Base-by-base conservation (phyloP, 2,113 vertebrate genomes). In the Oxygymnocypris stewartii region DNA sequence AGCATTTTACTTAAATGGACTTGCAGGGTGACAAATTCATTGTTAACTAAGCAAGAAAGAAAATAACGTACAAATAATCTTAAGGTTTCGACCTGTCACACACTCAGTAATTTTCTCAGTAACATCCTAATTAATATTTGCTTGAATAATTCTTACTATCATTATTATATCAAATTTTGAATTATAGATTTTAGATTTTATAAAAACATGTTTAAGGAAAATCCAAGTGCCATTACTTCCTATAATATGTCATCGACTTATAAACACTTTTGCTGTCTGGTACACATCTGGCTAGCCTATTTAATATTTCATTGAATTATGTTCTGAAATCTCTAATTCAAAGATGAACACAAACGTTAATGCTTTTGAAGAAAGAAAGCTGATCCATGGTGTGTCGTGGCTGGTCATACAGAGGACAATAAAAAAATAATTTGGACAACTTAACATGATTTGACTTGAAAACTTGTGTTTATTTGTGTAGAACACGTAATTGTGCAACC, bases 401-500 rank as follows among this genome's bases (percentile, higher is more conserved):
- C 0, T 65, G 25, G 31, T 16, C 31, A 20, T 18, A 9, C 67
- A 71, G 8, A 59, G 23, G 57, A 59, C 35, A 71, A 37, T 71
- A 40, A 20, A 71, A 14, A 37, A 71, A 40, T 71, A 7, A 71
- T 20, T 20, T 3, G 2, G 31, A 71, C 31, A 71, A 35, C 35
- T n/a, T 40, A 20, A 10, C 67, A 40, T 20, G 1, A 71, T 20
- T 4, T 37, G 25, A 77, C 16, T 51, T 31, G n/a, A 47, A 78
- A 51, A 31, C 1, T 11, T 73, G n/a, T 31, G 6, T 28, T 6
- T 6, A n/a, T 69, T 69, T 31, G 40, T 49, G 25, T 25, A 40
- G 54, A 23, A 42, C 35, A 42, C 61, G 42, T 63, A n/a, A 67
- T 84, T 84, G 51, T 74, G 47, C 23, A 74, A 74, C 28, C 14